Evolutionary conservation across 2,113 vertebrate species (phyloP), one percentile per base, ranked within the genome.

Genomic region (Dipodomys spectabilis): DNA sequence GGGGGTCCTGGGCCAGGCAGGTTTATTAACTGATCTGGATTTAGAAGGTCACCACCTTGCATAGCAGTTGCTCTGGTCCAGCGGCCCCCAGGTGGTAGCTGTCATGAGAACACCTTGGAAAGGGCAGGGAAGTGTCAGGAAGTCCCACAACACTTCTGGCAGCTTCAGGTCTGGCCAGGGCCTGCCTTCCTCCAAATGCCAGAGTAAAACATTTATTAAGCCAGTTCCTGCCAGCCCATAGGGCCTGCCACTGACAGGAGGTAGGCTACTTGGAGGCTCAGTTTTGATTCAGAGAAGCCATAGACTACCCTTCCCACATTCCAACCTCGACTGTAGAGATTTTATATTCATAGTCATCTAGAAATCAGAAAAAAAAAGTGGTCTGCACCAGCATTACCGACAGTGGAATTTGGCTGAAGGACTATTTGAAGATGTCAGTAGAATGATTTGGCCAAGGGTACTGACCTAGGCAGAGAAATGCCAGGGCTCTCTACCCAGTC

Each of bases 11-110:
- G 71, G 90, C 64, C 1, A 1, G 87, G 84, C 78, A 11, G 72
- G 89, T 92, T 95, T 92, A 97, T 96, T 96, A 97, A 95, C 79
- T 19, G 87, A 13, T 83, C 27, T 0, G 5, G 69, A 81, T 85
- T 93, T 60, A 93, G 95, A 96, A 97, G 96, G 96, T 96, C 94
- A 92, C 64, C 96, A 92, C 94, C 91, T 95, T 83, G 89, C 65
- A 0, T 19, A 27, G 87, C 23, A 39, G 67, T 62, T 60, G 87
- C 90, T 96, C 35, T 18, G 27, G 89, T 65, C 86, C 6, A 0
- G n/a, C 0, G 0, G 95, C 86, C 82, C 84, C 94, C 94, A 90
- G 92, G 96, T 92, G 87, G 93, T 79, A 88, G 92, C 95, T 95
- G 95, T 96, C 95, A 96, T 1, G 71, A 95, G 94, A 88, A 90